These are phyloP conservation scores for Penaeus chinensis DNA, from an alignment of 1,140 invertebrate genomes.

Conservation along the genomic window DNA sequence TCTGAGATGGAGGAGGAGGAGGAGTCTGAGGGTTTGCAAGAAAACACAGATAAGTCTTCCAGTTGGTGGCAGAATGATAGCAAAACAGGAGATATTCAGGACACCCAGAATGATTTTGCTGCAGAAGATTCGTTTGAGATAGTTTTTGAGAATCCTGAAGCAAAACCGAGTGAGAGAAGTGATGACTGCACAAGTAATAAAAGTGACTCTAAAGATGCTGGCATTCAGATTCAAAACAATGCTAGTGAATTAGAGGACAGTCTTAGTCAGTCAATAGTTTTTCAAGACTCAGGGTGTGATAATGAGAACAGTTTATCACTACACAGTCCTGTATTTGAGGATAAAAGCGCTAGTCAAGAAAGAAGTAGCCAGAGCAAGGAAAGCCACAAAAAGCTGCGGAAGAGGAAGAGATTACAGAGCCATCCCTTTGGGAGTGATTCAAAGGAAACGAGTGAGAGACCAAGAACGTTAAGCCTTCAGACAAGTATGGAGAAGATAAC, in stretches of 20 bases:
- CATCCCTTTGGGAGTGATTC: not conserved
- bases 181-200: not conserved
- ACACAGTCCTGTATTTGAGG: not conserved
- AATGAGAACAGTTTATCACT: slow-evolving; percentile 4
- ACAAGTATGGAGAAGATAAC: not conserved
- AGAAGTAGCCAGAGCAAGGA: slow-evolving; percentile 4
- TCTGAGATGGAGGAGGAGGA: not conserved
- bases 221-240: not conserved
- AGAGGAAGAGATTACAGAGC: slow-evolving; percentile 18
- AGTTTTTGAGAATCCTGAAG: slow-evolving; percentile 40
- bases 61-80: not conserved
- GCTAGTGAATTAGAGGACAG: not conserved
- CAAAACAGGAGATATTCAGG: not conserved
- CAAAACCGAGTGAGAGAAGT: not conserved
- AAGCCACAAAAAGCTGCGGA: not conserved
- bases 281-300: not conserved
- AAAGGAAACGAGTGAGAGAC: slow-evolving; percentile 5
- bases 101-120: too few species aligned
- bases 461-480: slow-evolving; percentile 21
- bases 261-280: slow-evolving; percentile 5
- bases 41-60: not conserved
- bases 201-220: not conserved
- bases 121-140: slow-evolving; percentile 41
- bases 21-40: not conserved
- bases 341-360: slow-evolving; percentile 4